phyloP scores from a whole-genome alignment of 2,797 vertebrate genomes.

The Zalophus californianus region DNA sequence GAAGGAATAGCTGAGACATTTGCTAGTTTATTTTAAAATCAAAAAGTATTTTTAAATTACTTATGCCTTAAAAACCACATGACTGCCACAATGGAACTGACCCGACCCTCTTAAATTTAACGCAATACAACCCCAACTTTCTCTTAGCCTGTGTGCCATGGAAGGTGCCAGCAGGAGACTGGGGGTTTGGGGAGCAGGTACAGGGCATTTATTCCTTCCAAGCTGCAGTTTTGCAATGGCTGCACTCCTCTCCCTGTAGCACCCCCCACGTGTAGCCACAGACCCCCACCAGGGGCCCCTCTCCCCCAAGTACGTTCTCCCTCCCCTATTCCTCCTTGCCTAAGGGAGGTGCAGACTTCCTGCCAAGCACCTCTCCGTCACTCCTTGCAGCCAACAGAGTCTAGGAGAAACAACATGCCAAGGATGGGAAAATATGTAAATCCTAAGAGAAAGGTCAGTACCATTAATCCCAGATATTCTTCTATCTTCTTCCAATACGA shows the following conservation, averaged over 20 bases:
- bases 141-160: fast-evolving
- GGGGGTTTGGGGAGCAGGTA: neutral
- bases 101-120: neutral
- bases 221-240: fast-evolving
- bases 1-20: neutral
- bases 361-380: no score
- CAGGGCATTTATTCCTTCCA: neutral
- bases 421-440: neutral
- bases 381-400: neutral
- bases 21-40: slow-evolving; percentile 60
- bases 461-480: neutral
- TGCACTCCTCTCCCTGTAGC: neutral
- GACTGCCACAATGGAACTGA: no score
- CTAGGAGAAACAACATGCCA: neutral
- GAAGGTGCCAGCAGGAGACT: neutral
- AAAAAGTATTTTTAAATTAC: neutral
- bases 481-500: neutral
- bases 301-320: fast-evolving
- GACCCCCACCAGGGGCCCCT: fast-evolving
- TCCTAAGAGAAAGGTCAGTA: neutral
- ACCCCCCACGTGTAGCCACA: neutral
- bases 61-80: neutral
- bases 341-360: neutral
- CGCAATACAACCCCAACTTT: neutral
- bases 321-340: neutral